Base-by-base conservation (phyloP, 1,140 invertebrate genomes). In the Pseudobourletiella spinata region DNA sequence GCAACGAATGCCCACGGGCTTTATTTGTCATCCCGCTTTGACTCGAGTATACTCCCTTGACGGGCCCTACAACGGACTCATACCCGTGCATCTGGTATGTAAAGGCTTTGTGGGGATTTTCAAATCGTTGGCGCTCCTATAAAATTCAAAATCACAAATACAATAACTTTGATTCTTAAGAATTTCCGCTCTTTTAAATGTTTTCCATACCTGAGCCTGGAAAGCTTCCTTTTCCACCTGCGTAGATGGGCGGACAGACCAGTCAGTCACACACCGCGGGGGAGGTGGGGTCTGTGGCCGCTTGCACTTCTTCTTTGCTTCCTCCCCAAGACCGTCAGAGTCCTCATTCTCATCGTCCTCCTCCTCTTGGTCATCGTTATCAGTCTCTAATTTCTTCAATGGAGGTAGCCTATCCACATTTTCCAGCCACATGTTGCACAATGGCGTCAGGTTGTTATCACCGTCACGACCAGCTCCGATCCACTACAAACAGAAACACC, bases 391-490 rank as follows among this genome's bases (percentile, higher is more conserved):
- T 59, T 65, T 70, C 59, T 75, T 70, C 2, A 66, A 30, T n/a
- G 65, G 51, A 28, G 71, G 63, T 57, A 76, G 68, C 67, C 78
- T 72, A 57, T 80, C 80, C 65, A 79, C 79, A 56, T 81, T 80
- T 46, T 84, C 78, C 59, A 89, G 69, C 89, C 89, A 92, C 64
- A 82, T 81, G 51, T 83, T 79, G 72, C 86, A 93, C 20, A 95
- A 74, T 4, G 83, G 76, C 3, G 80, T 74, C 2, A 97, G 76
- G 30, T 89, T 81, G 14, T 83, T 81, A 78, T 96, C 92, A 1
- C 87, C 86, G 73, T 96, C 93, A 28, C 92, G 79, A 0, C 92
- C 91, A n/a, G 89, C 89, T 1, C 91, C 93, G 57, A 95, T 96
- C 93, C 93, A 96, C 68, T 93, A 29, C 14, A 26, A 50, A 58